Evolutionary conservation across 2,888 invertebrate genomes (phyloP), one percentile per base, ranked within the genome.

Genomic region (Graphium colonna): DNA sequence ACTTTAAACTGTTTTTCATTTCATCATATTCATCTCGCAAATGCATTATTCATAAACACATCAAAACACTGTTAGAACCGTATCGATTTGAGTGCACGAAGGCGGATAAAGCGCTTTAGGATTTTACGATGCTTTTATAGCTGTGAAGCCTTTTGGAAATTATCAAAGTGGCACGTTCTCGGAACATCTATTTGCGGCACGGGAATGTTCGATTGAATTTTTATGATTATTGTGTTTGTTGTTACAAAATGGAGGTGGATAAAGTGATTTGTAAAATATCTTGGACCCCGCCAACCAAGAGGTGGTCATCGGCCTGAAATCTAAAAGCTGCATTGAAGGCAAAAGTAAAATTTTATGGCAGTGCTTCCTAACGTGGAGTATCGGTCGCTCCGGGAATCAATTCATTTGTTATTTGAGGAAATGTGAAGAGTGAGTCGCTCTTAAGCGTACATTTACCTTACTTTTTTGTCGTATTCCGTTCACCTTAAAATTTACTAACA

Each of bases 101-200:
- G 10, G 46, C 15, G 41, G 36, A 52, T 48, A 28, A 48, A 52
- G 52, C 42, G 38, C 43, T 48, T 39, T 39, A 39, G 17, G n/a
- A 16, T 39, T 53, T 49, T 53, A 53, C 44, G 48, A 43, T 10
- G 9, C 10, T 53, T 53, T 49, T 53, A 53, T 43, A 17, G 53
- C 41, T 41, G 33, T 46, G 31, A 31, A 40, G 18, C 8, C 12
- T 9, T 52, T 52, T 41, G 40, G 45, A 40, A 40, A 45, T 51
- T 45, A 31, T 15, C 28, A 13, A 51, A 28, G 13, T 17, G 39
- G 17, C 51, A 9, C 16, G 9, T 45, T 51, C 31, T 18, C 39
- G 26, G 17, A 40, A 45, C 28, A 18, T 51, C 51, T 39, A 44
- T 51, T 51, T 15, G 51, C 51, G 45, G 31, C 8, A 17, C 38